Base-by-base conservation (phyloP, 64 coral and sea anemone species). In the Actinia tenebrosa region DNA sequence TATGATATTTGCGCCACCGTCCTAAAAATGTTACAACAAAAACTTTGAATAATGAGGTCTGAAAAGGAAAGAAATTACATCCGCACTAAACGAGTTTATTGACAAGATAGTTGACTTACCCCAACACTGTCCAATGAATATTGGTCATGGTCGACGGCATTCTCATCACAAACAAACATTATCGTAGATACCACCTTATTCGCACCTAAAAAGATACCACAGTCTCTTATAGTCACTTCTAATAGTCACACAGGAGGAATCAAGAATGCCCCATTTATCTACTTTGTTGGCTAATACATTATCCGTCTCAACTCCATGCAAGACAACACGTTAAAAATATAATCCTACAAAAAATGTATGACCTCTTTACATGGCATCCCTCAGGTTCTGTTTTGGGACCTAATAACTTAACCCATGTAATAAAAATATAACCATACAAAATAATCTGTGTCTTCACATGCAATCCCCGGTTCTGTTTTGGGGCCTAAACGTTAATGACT, bases 81-180 rank as follows among this genome's bases (percentile, higher is more conserved):
- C 30, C 30, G 30, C 30, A 37, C 30, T 37, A 37, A 37, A 37
- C 30, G 30, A 37, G 30, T 37, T 37, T 37, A 37, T 37, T 37
- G 30, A 37, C 30, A 37, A 37, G 30, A 37, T 37, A 37, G 47
- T 50, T 50, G 6, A 79, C 89, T 44, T 59, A 91, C 89, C 68
- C 56, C 56, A 86, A 30, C n/a, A 63, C 44, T 47, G 2, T 86
- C 4, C 17, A 91, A 64, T 60, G 58, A 30, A 78, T 83, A 84
- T 2, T 80, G 25, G 18, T 84, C 71, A 26, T 53, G 13, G 26
- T 7, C 5, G 47, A 44, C 26, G 44, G 75, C 64, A 23, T 16
- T 80, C 54, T 44, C 85, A 53, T 91, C 83, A n/a, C 89, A 91
- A 15, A 91, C 58, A 64, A 91, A 91, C 23, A 86, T 80, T 91